Evolutionary conservation across 2,797 vertebrate species (phyloP), one percentile per base, ranked within the genome.

Genomic region (Lagodon rhomboides): DNA sequence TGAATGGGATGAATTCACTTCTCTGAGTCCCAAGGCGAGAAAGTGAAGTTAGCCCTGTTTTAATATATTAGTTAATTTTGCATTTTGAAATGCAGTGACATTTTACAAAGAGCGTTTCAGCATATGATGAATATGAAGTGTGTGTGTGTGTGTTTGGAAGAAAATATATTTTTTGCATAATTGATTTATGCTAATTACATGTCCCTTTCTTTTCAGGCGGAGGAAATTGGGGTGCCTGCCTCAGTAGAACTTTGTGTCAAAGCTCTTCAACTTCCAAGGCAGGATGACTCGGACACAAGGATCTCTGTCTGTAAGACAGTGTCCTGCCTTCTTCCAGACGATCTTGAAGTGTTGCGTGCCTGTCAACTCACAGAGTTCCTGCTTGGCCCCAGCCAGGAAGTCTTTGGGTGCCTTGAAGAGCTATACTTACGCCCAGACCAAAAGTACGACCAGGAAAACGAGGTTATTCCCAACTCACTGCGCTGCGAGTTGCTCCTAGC

Each of bases 361-460:
- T 99, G 97, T 89, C 97, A 97, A 41, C 98, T 99, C 64, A 99
- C 98, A 5, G 97, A 98, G 87, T 99, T 99, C 88, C 93, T 99
- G 67, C 95, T 99, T 34, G 95, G 97, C 85, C 97, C 97, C 60
- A 95, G 89, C 82, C 92, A 96, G 91, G 95, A 95, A 88, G 96
- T 95, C 79, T 98, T 98, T 83, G 93, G 92, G 74, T 90, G 92
- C 15, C 94, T 99, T 50, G 96, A 99, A 94, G 97, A 98, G 80
- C 95, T 99, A 3, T 96, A 98, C 87, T 90, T 95, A 76, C 97
- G 97, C 49, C 98, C 98, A 51, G 98, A 99, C 93, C 97, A 99
- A 90, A 99, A 99, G 91, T 96, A 96, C 66, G 97, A 98, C 85
- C 97, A 98, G 92, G 97, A 99, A 89, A 97, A 92, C 1, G 95